Evolutionary conservation across 2,113 vertebrate species (phyloP), one percentile per base, ranked within the genome.

Genomic region (Tautogolabrus adspersus): DNA sequence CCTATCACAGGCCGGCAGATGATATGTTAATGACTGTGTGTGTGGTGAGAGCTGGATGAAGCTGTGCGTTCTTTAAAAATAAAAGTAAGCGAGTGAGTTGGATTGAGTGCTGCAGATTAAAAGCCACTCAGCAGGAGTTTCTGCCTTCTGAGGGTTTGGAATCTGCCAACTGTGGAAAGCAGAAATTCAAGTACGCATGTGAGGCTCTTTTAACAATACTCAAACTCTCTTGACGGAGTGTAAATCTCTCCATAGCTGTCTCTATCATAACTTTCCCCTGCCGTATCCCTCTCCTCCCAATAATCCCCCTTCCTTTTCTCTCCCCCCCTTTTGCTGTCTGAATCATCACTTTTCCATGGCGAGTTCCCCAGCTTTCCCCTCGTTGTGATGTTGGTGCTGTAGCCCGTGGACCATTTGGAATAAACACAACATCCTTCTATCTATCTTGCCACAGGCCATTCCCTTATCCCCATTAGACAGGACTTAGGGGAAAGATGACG

Each of bases 401-500:
- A 82, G 74, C 81, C 80, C 1, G 21, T 84, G 77, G 73, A 80
- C 71, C 64, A 10, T n/a, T 77, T 13, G 65, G 75, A 84, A 84
- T 80, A 83, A 91, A 86, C 82, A 77, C 54, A 79, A 56, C 83
- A 86, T 80, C 69, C 72, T 54, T 77, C 67, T 64, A 76, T 88
- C 85, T 79, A 16, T 76, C 38, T 87, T 66, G 85, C 91, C 77
- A 85, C 58, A 52, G 77, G 91, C 88, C 61, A 64, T 77, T 84
- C 78, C 66, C 77, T 90, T 80, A 90, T 92, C 84, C 89, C 83
- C 85, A 85, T 82, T 70, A 88, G 83, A 90, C 86, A 80, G 72
- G 76, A 89, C 72, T 83, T 77, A 9, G 15, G 77, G 75, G 83
- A 83, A 77, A 74, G 77, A 80, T 56, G 65, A 72, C 47, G 42